These are phyloP conservation scores for Onychomys arenicola DNA, from an alignment of 2,797 vertebrate genomes.

Conservation along the genomic window DNA sequence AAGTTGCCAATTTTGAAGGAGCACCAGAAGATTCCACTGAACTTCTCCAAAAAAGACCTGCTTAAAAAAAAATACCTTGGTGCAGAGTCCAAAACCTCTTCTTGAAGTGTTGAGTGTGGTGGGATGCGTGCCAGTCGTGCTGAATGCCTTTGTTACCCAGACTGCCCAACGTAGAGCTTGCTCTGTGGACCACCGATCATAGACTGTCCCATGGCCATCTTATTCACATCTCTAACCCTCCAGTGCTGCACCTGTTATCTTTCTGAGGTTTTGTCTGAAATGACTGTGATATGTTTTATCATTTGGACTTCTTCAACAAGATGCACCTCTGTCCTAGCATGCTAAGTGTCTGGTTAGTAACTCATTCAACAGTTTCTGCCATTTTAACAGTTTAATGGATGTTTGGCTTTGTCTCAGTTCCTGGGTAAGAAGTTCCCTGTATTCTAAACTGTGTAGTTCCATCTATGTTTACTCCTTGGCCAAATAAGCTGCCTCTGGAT, in stretches of 20 bases:
- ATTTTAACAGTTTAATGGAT: slow-evolving; percentile 98
- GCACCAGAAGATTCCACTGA: slow-evolving; percentile 98
- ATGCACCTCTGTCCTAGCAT: slow-evolving; percentile 91
- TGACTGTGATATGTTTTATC: slow-evolving; percentile 91
- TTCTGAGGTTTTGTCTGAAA: slow-evolving; percentile 97
- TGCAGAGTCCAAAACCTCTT: slow-evolving; percentile 94
- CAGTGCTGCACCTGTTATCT: slow-evolving; percentile 70
- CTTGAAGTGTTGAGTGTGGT: slow-evolving; percentile 94
- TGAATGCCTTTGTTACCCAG: slow-evolving; percentile 99
- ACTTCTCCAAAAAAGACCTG: slow-evolving; percentile 97
- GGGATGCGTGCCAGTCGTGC: slow-evolving; percentile 96
- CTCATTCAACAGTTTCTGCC: slow-evolving; percentile 97
- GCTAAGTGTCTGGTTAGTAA: slow-evolving; percentile 96
- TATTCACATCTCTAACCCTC: too few relatives aligned
- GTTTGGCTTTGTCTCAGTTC: slow-evolving; percentile 96
- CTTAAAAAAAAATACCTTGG: slow-evolving; percentile 96
- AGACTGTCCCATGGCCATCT: neutral
- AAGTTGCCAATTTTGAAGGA: slow-evolving; percentile 90
- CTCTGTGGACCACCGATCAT: slow-evolving; percentile 96
- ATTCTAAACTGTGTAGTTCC: slow-evolving; percentile 98
- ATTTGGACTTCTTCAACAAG: slow-evolving; percentile 97
- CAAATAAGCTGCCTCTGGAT: slow-evolving; percentile 98
- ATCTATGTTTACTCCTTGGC: slow-evolving; percentile 98
- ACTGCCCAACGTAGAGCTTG: slow-evolving; percentile 98
- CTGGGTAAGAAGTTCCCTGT: slow-evolving; percentile 96